Evolutionary conservation across 1,140 invertebrate species (phyloP), one percentile per base, ranked within the genome.

Genomic region (Drosophila funebris): DNA sequence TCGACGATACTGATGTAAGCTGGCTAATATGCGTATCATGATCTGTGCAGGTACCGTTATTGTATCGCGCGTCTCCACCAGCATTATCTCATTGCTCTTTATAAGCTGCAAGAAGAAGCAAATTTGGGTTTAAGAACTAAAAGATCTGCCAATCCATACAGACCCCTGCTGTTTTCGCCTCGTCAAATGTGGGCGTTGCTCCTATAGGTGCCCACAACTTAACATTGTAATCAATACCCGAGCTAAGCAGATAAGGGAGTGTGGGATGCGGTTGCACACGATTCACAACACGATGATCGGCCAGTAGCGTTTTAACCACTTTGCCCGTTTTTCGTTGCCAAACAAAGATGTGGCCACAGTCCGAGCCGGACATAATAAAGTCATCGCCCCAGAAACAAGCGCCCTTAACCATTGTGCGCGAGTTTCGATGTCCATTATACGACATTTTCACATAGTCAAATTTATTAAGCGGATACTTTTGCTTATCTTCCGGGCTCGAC

Each of bases 181-280:
- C 91, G 91, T 96, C 94, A 92, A 97, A 97, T 13, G 71, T 92
- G 0, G 92, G 82, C 48, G 94, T 93, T 5, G 94, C 92, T 8
- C 93, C 93, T 9, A 94, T 90, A 0, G 97, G 97, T 2, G 95
- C 93, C 96, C 96, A 98, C 0, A 98, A 90, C 92, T 98, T 98
- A 6, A 98, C 94, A 89, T 98, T 96, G 91, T 98, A 97, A 90
- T 98, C 97, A 63, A 98, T 97, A 6, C 97, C 97, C 68, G 96
- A 97, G 5, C 96, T 96, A 0, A 96, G 96, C 4, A 98, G 87
- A 73, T 97, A 94, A 57, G 96, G 96, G 61, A 96, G 92, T 68
- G 93, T 94, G 0, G 97, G 96, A 92, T 98, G 97, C 0, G 97
- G 97, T 83, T 97, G 96, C 0, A 97, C 85, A 91, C 96, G 97